A percentile compares a stretch with the other conserved stretches of the same genome.
These are phyloP conservation scores for Clinocottus analis DNA, from an alignment of 2,113 vertebrate genomes.

Conservation along the genomic window DNA sequence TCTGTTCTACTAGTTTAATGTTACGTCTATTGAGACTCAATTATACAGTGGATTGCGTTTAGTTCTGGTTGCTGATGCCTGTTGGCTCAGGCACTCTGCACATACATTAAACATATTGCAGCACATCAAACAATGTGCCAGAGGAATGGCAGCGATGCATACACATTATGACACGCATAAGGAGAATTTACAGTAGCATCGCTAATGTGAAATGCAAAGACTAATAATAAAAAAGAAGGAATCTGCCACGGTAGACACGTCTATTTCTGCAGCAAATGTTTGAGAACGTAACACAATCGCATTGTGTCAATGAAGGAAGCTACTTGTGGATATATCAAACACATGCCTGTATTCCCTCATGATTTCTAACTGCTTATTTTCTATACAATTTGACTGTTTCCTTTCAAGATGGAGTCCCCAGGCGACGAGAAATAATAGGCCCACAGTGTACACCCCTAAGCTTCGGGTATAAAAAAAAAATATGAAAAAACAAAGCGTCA, in stretches of 20 bases:
- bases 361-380: constrained; percentile 39
- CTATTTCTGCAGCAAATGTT: constrained; percentile 19
- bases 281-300: constrained; percentile 10
- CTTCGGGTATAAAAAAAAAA: constrained; percentile 50
- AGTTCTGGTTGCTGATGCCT: constrained; percentile 38
- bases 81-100: constrained; percentile 30
- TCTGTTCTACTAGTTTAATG: constrained; percentile 54
- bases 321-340: constrained; percentile 65
- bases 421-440: constrained; percentile 57
- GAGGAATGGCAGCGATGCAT: constrained; percentile 13
- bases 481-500: constrained; percentile 54
- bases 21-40: constrained; percentile 47
- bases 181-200: background rate
- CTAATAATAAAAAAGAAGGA: background rate
- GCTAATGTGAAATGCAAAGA: constrained; percentile 11
- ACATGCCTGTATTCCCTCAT: constrained; percentile 32
- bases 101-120: constrained; percentile 44
- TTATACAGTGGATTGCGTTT: constrained; percentile 43
- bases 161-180: constrained; percentile 14
- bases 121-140: constrained; percentile 39
- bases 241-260: background rate
- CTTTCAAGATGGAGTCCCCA: constrained; percentile 66
- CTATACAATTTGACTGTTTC: constrained; percentile 44
- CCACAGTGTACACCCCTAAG: constrained; percentile 44
- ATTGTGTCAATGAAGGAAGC: constrained; percentile 27